Evolutionary conservation across 2,888 invertebrate species (phyloP), one percentile per base, ranked within the genome.

Genomic region (Euzophera pinguis): DNA sequence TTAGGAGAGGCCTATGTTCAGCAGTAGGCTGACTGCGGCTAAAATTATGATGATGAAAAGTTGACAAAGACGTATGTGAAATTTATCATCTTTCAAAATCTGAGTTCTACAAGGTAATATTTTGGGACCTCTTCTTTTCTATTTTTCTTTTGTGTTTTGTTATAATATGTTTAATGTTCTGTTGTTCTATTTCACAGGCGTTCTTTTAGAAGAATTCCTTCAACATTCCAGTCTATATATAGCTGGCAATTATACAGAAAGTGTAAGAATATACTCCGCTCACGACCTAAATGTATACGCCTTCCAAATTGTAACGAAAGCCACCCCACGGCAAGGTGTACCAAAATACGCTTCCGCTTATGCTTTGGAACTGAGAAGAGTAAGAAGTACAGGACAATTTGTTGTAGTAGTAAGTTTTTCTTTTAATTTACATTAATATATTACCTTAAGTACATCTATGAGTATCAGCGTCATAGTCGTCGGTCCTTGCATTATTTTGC

Each of bases 361-460:
- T 56, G 50, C 71, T 1, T 53, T 79, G 12, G 79, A 79, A 45
- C 54, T 79, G 39, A 67, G 78, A 13, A 63, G 52, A 32, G 56
- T 65, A 0, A 39, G 39, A 0, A 47, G 43, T 0, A 68, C 70
- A 12, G 73, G 67, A 7, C 39, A 71, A 45, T 71, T 67, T 55
- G 62, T 75, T 38, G 73, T 79, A 0, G 48, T 73, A 67, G 78
- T 78, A 50, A 71, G 74, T 62, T 13, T n/a, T n/a, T n/a, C n/a
- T n/a, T n/a, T n/a, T n/a, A n/a, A n/a, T n/a, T n/a, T n/a, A n/a
- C n/a, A n/a, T n/a, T n/a, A n/a, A n/a, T n/a, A n/a, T n/a, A n/a
- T n/a, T n/a, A n/a, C n/a, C n/a, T n/a, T n/a, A n/a, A n/a, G n/a
- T n/a, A n/a, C n/a, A n/a, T n/a, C n/a, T n/a, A n/a, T n/a, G n/a